These are phyloP conservation scores for Petromus typicus DNA, from an alignment of 2,113 vertebrate species.

Conservation along the genomic window DNA sequence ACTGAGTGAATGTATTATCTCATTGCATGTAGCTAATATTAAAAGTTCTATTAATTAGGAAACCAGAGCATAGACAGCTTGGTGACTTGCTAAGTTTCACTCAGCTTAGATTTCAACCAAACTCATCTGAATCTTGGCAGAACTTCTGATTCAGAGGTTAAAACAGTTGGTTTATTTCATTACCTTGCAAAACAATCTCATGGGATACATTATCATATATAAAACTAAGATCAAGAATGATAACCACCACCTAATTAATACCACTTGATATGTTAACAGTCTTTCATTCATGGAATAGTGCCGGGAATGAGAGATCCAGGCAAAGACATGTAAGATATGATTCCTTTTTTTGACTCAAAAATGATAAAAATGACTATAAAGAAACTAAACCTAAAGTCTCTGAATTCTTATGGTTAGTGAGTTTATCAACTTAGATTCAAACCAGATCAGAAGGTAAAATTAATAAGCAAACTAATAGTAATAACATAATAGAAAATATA, in stretches of 20 bases:
- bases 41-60: background rate
- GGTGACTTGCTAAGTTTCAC: background rate
- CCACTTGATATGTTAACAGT: background rate
- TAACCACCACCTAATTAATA: background rate
- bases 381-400: background rate
- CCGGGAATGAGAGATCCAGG: background rate
- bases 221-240: background rate
- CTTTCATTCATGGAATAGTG: background rate
- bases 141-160: background rate
- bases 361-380: background rate
- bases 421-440: background rate
- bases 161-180: background rate
- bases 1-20: background rate
- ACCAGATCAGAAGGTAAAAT: slow-evolving; percentile 2
- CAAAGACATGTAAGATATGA: background rate
- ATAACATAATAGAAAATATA: background rate
- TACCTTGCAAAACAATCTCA: background rate
- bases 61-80: background rate
- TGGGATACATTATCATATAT: background rate
- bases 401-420: background rate
- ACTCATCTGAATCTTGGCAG: background rate
- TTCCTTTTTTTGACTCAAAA: slow-evolving; percentile 1
- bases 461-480: background rate
- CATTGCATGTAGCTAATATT: background rate
- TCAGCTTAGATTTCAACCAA: background rate